phyloP scores from a whole-genome alignment of 2,113 vertebrate species.

The Phalacrocorax aristotelis region DNA sequence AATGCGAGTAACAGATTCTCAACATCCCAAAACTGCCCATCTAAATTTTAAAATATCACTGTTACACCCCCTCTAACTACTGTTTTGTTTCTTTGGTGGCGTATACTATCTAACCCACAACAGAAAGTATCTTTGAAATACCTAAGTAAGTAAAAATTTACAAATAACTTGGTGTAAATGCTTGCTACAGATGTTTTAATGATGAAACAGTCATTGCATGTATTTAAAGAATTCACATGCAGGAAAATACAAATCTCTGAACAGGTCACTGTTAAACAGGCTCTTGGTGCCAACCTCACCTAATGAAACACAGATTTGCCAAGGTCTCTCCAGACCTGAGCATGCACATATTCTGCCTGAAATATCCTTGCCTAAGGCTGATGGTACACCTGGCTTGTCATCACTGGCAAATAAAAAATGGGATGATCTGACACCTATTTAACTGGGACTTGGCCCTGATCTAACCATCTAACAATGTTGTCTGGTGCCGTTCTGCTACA shows the following conservation, averaged over 20 bases:
- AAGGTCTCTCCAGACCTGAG: neutral
- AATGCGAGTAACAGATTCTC: neutral
- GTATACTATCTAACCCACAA: neutral
- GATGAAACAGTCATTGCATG: neutral
- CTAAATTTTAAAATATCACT: neutral
- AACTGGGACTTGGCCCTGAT: neutral
- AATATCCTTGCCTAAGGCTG: neutral
- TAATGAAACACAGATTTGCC: neutral
- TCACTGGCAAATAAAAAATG: neutral
- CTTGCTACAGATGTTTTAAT: neutral
- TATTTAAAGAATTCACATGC: neutral
- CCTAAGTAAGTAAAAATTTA: neutral
- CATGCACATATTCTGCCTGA: neutral
- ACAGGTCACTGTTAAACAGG: neutral
- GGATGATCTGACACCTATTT: neutral
- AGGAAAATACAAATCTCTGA: neutral
- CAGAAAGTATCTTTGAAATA: neutral
- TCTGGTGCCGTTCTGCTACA: neutral
- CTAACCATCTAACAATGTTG: neutral
- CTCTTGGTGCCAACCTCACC: neutral
- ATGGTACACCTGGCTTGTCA: neutral
- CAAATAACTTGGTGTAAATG: neutral
- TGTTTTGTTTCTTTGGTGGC: neutral
- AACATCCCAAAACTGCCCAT: neutral
- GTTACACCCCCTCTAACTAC: neutral